Conservation (phyloP, 2,888 invertebrate genomes). For the Pinctada fucata region DNA sequence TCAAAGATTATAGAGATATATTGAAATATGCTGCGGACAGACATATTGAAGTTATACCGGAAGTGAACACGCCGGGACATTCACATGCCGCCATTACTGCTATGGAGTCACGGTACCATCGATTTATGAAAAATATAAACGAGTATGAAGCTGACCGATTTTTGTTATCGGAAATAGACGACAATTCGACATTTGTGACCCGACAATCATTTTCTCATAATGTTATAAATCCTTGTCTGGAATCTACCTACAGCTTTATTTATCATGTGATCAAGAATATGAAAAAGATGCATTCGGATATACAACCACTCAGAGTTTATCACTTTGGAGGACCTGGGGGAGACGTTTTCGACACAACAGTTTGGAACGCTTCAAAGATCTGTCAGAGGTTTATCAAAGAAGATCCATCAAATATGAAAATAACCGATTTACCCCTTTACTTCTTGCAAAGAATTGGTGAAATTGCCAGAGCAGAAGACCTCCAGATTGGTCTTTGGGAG, state of each 20-base stretch:
- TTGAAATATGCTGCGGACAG: constrained; percentile 54
- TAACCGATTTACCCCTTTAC: constrained; percentile 31
- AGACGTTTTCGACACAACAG: constrained; percentile 13
- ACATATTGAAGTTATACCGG: constrained; percentile 69
- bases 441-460: constrained; percentile 21
- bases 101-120: constrained; percentile 54
- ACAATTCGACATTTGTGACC: constrained; percentile 45
- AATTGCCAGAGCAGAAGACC: constrained; percentile 23
- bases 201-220: constrained; percentile 58
- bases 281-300: constrained; percentile 41
- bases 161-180: constrained; percentile 43
- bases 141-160: constrained; percentile 39
- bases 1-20: constrained; percentile 60
- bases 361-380: constrained; percentile 21
- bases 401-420: not conserved
- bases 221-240: constrained; percentile 61
- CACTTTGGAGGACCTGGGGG: constrained; percentile 60
- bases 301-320: constrained; percentile 46
- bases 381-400: constrained; percentile 44
- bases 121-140: constrained; percentile 38
- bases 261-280: constrained; percentile 43
- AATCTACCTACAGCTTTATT: constrained; percentile 53
- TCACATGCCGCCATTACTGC: constrained; percentile 66
- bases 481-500: constrained; percentile 66
- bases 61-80: constrained; percentile 71